Conservation (phyloP, 2,888 invertebrate species). For the Ptychoptera contaminata region DNA sequence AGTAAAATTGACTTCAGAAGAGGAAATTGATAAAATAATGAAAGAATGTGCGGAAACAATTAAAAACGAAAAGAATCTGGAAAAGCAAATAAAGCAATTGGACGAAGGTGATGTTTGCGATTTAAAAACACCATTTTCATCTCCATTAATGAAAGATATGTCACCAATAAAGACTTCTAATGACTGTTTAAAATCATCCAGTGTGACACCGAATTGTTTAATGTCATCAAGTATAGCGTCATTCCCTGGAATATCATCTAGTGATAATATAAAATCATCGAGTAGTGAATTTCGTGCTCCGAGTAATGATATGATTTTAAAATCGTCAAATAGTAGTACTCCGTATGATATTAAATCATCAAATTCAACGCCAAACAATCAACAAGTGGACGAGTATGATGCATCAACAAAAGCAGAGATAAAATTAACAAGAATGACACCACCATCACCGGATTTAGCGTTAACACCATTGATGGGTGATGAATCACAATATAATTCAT, state of each 20-base stretch:
- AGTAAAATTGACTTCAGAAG: slow-evolving; percentile 8
- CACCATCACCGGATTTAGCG: slow-evolving; percentile 23
- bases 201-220: slow-evolving; percentile 22
- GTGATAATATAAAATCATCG: slow-evolving; percentile 29
- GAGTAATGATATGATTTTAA: slow-evolving; percentile 27
- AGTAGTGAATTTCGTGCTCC: slow-evolving; percentile 27
- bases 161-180: slow-evolving; percentile 20
- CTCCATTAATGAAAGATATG: slow-evolving; percentile 6
- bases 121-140: slow-evolving; percentile 24
- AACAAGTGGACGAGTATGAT: not conserved
- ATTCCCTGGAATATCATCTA: slow-evolving; percentile 29
- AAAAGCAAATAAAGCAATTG: slow-evolving; percentile 14
- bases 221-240: slow-evolving; percentile 30
- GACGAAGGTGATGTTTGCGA: slow-evolving; percentile 9
- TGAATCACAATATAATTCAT: slow-evolving; percentile 44
- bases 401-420: slow-evolving; percentile 10
- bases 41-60: slow-evolving; percentile 23
- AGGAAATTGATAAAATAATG: slow-evolving; percentile 29
- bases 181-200: slow-evolving; percentile 28
- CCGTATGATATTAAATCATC: slow-evolving; percentile 28
- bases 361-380: slow-evolving; percentile 19
- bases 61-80: not conserved
- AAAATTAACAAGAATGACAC: slow-evolving; percentile 14
- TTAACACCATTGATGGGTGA: slow-evolving; percentile 19
- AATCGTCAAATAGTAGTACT: slow-evolving; percentile 27